Base-by-base conservation (phyloP, 1,140 invertebrate species). In the Drosophila tsacasi region DNA sequence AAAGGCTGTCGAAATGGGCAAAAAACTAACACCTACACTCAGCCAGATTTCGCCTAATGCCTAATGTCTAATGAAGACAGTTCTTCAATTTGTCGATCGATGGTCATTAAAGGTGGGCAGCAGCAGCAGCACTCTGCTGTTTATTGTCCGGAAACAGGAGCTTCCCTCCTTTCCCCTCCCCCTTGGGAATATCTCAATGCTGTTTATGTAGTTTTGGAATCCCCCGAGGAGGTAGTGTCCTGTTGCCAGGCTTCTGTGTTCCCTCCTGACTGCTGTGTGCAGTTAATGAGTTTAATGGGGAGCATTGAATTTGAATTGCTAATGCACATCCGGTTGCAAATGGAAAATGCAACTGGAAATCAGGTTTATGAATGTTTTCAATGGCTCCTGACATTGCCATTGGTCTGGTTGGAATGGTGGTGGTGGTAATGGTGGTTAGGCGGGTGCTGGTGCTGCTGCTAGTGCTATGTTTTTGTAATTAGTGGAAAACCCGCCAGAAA, bases 221-320 rank as follows among this genome's bases (percentile, higher is more conserved):
- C 17, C 67, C 64, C 58, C 58, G 25, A 25, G 65, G 44, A 40
- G 44, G 27, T 19, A 30, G 64, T 35, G 49, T 58, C 64, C 54
- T 55, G 52, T 21, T 55, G 50, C n/a, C 50, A 2, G 30, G 62
- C 58, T 52, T 52, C 57, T 63, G 27, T 32, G 39, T 13, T 52
- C 49, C 49, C 42, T 21, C 59, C 72, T 35, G 68, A 64, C 73
- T 76, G 69, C 55, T 90, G 81, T 90, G 86, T 90, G 85, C 76
- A 85, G 86, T 91, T 90, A 90, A 90, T 90, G 85, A 91, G 85
- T 90, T 90, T 90, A 90, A 91, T 90, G 81, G 82, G 67, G 67
- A 64, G 69, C 82, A 91, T 80, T 81, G 79, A 85, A 90, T 90
- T 90, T 90, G 85, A 91, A 90, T 90, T 90, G 86, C 86, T 82